phyloP scores from a whole-genome alignment of 2,888 invertebrate genomes.

The Serripes groenlandicus region DNA sequence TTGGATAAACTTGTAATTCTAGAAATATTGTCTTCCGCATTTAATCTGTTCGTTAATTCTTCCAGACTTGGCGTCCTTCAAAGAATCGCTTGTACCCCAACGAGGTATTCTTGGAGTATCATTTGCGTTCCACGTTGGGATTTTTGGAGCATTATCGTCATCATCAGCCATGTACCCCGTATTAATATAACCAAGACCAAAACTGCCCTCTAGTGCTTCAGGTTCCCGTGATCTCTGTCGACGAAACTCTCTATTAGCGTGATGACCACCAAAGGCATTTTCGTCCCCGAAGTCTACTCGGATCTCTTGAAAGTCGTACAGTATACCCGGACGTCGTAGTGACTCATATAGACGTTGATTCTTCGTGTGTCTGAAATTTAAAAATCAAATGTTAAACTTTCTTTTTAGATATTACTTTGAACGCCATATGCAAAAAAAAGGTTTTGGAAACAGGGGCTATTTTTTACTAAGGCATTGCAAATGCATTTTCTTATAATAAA shows the following conservation, averaged over 20 bases:
- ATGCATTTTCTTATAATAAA: too few species aligned
- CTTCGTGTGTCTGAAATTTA: slow-evolving; percentile 51
- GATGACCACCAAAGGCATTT: neutral
- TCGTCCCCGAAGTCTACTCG: slow-evolving; percentile 50
- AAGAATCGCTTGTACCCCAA: slow-evolving; percentile 60
- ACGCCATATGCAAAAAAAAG: too few species aligned
- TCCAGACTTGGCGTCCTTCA: slow-evolving; percentile 64
- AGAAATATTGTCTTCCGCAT: slow-evolving; percentile 63
- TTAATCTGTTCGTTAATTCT: slow-evolving; percentile 50
- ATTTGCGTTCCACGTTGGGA: slow-evolving; percentile 49
- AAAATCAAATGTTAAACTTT: neutral
- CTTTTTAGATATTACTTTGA: too few species aligned
- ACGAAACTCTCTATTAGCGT: neutral
- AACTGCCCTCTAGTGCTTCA: slow-evolving; percentile 42
- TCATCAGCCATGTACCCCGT: slow-evolving; percentile 24
- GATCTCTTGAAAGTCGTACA: slow-evolving; percentile 62
- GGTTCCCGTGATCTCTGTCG: neutral
- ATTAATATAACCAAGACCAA: slow-evolving; percentile 55
- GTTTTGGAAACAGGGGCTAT: too few species aligned
- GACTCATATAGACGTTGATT: slow-evolving; percentile 49
- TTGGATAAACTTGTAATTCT: slow-evolving; percentile 53
- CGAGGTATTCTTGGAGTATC: slow-evolving; percentile 57
- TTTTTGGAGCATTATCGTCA: slow-evolving; percentile 35
- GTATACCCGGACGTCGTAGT: slow-evolving; percentile 46
- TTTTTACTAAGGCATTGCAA: too few species aligned